phyloP scores from a whole-genome alignment of 2,888 invertebrate species.

The Caenorhabditis drosophilae region DNA sequence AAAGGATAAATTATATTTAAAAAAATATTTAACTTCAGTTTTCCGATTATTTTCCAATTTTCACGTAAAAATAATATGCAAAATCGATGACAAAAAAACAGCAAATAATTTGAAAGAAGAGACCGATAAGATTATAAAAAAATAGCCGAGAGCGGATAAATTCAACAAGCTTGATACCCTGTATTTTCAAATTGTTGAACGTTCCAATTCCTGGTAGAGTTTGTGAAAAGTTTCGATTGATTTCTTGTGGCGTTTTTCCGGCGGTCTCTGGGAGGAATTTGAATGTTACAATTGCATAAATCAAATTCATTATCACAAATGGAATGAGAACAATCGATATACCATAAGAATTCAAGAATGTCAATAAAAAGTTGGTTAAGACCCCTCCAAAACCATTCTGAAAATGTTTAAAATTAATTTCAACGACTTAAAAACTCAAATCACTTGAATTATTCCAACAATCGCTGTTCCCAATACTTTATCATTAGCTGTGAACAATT shows the following conservation, averaged over 20 bases:
- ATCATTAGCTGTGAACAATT: conserved; percentile 60
- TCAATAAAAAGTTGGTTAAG: conserved; percentile 53
- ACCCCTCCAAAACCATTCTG: conserved; percentile 63
- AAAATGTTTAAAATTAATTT: background rate
- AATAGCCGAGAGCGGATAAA: conserved; percentile 7
- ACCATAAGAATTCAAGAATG: conserved; percentile 52
- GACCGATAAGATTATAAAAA: conserved; percentile 15
- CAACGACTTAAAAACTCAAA: too few species aligned
- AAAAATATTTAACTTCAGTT: too few species aligned
- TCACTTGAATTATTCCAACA: conserved; percentile 61
- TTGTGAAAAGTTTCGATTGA: conserved; percentile 35
- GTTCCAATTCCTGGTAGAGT: conserved; percentile 25
- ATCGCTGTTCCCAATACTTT: conserved; percentile 61
- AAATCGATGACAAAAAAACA: conserved; percentile 29
- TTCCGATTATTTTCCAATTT: conserved; percentile 20
- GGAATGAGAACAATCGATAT: conserved; percentile 52
- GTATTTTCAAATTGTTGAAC: conserved; percentile 12
- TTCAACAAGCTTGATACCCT: conserved; percentile 5
- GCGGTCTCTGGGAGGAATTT: conserved; percentile 57
- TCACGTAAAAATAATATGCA: conserved; percentile 13
- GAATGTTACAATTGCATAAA: conserved; percentile 49
- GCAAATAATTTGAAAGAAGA: conserved; percentile 15
- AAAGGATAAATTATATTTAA: too few species aligned
- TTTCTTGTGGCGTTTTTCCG: conserved; percentile 49
- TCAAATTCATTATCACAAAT: conserved; percentile 53